Conservation (phyloP, 1,140 invertebrate species). For the Babylonia areolata region DNA sequence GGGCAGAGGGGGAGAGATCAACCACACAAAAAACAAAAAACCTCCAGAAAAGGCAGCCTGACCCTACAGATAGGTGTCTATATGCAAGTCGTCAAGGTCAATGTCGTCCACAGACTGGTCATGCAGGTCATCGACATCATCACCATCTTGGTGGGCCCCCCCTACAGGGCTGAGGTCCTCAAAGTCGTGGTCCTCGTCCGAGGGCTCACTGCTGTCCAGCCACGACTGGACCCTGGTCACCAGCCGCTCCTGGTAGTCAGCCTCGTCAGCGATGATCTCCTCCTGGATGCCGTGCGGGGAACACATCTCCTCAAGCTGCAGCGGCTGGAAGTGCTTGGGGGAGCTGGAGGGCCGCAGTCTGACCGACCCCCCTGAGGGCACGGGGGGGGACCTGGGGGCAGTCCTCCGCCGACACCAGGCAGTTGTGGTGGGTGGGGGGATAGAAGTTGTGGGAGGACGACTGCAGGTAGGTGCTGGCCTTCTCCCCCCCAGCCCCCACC, state of each 20-base stretch:
- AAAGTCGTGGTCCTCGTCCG: conserved; percentile 30
- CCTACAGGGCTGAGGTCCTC: background rate
- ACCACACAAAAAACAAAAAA: background rate
- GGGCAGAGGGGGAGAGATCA: background rate
- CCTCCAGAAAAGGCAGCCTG: too few relatives aligned
- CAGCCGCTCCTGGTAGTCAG: conserved; percentile 60
- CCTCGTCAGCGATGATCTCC: conserved; percentile 60
- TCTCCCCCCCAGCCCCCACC: conserved; percentile 47
- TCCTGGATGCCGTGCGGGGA: conserved; percentile 45
- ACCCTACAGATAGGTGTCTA: conserved; percentile 31
- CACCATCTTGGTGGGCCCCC: conserved; percentile 46
- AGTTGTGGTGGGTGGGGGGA: conserved; percentile 63
- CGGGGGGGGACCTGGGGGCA: conserved; percentile 30
- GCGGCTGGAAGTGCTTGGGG: conserved; percentile 65
- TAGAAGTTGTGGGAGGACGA: conserved; percentile 59
- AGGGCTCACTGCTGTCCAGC: conserved; percentile 52
- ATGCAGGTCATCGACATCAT: too few relatives aligned
- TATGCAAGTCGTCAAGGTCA: conserved; percentile 38
- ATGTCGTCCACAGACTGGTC: conserved; percentile 43
- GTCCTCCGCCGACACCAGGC: conserved; percentile 51
- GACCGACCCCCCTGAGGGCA: conserved; percentile 45
- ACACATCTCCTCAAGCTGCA: conserved; percentile 47
- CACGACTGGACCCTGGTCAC: conserved; percentile 62
- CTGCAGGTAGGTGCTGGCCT: conserved; percentile 52
- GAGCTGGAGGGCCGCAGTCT: conserved; percentile 56